Conservation (phyloP, 2,113 vertebrate genomes). For the Spermophilus dauricus region DNA sequence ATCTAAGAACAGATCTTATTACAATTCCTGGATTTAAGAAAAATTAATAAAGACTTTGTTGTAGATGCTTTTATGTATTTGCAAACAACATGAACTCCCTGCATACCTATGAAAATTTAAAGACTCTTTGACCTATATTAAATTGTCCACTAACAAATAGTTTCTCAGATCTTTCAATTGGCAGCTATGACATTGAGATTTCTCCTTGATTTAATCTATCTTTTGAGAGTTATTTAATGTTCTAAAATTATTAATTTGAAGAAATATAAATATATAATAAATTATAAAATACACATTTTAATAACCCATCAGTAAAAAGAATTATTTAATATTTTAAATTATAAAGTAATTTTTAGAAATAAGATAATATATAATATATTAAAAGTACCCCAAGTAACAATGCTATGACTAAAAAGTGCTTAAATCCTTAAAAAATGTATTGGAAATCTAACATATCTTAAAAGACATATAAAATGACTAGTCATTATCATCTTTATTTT, state of each 20-base stretch:
- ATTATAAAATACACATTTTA: neutral
- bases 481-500: neutral
- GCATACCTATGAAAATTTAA: neutral
- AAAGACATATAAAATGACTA: neutral
- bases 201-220: neutral
- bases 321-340: neutral
- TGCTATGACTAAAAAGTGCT: neutral
- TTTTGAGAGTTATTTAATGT: neutral
- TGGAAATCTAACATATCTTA: neutral
- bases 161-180: neutral
- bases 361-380: neutral
- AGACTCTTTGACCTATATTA: neutral
- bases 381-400: neutral
- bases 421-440: neutral
- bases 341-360: neutral
- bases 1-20: neutral
- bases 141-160: neutral
- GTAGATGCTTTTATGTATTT: neutral
- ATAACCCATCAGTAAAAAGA: neutral
- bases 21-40: neutral
- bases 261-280: neutral
- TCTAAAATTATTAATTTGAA: constrained; percentile 14
- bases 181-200: neutral
- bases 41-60: neutral
- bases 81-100: neutral